A percentile compares a stretch with the other conserved stretches of the same genome.
Conservation (phyloP, 2,797 vertebrate species). For the Sebastes kiyomatsui region DNA sequence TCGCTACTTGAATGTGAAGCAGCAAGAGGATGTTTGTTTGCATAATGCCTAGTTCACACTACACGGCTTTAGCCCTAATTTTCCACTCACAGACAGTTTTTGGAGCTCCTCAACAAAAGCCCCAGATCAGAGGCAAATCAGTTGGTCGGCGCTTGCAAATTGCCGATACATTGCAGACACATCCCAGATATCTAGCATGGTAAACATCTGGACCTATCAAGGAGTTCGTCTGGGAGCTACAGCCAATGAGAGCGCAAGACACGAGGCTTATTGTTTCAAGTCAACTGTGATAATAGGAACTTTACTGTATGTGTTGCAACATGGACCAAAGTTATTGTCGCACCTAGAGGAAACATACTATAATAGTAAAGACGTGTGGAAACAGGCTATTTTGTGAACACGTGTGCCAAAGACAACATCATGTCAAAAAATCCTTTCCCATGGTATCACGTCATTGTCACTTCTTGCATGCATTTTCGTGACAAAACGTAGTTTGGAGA, state of each 20-base stretch:
- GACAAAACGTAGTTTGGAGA: neutral
- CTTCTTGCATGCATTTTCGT: neutral
- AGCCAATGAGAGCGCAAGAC: neutral
- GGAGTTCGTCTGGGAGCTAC: neutral
- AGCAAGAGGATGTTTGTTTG: neutral
- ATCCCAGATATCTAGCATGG: neutral
- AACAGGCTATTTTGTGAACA: neutral
- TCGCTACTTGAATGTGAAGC: neutral
- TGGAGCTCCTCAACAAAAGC: neutral
- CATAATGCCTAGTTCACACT: neutral
- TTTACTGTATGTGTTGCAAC: neutral
- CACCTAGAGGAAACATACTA: neutral
- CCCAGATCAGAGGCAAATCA: neutral
- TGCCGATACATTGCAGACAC: neutral
- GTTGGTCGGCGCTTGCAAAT: neutral
- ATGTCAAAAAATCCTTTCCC: neutral
- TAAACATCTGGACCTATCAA: neutral
- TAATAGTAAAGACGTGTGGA: neutral
- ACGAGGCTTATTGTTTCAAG: neutral
- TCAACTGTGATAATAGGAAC: neutral
- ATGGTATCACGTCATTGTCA: neutral
- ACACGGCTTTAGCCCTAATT: neutral
- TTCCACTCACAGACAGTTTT: neutral
- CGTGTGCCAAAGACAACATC: neutral
- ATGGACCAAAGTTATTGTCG: neutral